Percentiles rank a stretch among this genome's conserved stretches.
These are phyloP conservation scores for Phenganax marumi DNA, from an alignment of 92 coral and sea anemone genomes.

Conservation along the genomic window DNA sequence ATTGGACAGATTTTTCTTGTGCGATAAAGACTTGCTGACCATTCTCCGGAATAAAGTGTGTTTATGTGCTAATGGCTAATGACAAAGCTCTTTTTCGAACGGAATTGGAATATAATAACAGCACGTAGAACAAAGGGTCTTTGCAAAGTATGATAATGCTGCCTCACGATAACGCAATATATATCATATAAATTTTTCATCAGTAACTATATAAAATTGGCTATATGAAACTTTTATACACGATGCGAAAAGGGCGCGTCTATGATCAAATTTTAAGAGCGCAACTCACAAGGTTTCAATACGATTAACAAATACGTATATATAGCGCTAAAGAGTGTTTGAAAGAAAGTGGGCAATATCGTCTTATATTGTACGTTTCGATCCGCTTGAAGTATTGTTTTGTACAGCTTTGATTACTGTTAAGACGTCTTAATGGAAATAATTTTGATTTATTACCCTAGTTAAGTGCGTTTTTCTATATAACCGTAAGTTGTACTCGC, in stretches of 20 bases:
- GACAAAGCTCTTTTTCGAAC: not conserved
- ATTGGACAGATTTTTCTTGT: no score
- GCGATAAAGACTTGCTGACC: not conserved
- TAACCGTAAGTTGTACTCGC: not conserved
- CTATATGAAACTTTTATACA: not conserved
- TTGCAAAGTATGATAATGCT: not conserved
- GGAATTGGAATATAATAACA: conserved; percentile 10
- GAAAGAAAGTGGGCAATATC: conserved; percentile 23
- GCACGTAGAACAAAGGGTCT: not conserved
- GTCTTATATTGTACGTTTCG: conserved; percentile 19
- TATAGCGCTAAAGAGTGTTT: not conserved
- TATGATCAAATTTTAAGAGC: no score
- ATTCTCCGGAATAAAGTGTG: not conserved
- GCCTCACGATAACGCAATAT: not conserved
- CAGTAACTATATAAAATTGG: not conserved
- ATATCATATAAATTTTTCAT: not conserved
- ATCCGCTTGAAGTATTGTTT: conserved; percentile 27
- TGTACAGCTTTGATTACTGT: conserved; percentile 1
- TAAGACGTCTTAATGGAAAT: conserved; percentile 23
- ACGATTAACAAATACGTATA: conserved; percentile 18
- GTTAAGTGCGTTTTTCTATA: conserved; percentile 3
- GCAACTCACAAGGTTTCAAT: not conserved
- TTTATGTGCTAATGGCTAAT: not conserved
- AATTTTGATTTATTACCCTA: conserved; percentile 22
- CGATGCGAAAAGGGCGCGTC: no score